These are phyloP conservation scores for Mactra quadrangularis DNA, from an alignment of 1,140 invertebrate species.

Conservation along the genomic window DNA sequence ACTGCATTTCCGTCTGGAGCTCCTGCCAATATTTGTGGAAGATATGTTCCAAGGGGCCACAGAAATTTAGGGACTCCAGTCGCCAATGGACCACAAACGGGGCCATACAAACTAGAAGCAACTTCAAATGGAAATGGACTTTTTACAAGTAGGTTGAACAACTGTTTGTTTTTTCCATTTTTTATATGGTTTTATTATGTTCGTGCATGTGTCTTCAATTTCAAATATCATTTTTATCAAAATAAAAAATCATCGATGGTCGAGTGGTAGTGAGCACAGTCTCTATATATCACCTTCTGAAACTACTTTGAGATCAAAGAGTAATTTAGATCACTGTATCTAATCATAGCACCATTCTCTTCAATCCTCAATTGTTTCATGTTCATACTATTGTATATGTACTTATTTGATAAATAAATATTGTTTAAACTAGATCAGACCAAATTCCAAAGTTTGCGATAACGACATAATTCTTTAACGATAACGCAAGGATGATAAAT, in stretches of 20 bases:
- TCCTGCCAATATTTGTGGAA: conserved; percentile 47
- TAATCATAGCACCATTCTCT: too few species aligned
- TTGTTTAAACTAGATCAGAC: too few species aligned
- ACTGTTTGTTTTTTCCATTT: not conserved
- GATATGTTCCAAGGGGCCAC: conserved; percentile 54
- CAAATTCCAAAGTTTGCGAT: too few species aligned
- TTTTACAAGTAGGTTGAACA: conserved; percentile 28
- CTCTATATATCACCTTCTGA: too few species aligned
- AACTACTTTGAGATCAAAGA: too few species aligned
- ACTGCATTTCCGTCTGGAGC: conserved; percentile 46
- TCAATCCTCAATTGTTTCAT: too few species aligned
- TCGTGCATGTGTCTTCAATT: not conserved
- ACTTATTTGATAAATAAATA: too few species aligned
- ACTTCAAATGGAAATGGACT: conserved; percentile 39
- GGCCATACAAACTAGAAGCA: conserved; percentile 24
- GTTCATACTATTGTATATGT: too few species aligned
- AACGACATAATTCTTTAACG: too few species aligned
- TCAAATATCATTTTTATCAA: not conserved
- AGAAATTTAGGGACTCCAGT: conserved; percentile 43
- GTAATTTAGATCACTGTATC: too few species aligned
- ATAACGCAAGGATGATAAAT: too few species aligned
- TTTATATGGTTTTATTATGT: too few species aligned
- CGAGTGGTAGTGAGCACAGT: not conserved
- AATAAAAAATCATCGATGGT: not conserved
- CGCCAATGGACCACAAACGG: conserved; percentile 37